phyloP scores from a whole-genome alignment of 2,113 vertebrate species.

The Machaerirhynchus nigripectus region DNA sequence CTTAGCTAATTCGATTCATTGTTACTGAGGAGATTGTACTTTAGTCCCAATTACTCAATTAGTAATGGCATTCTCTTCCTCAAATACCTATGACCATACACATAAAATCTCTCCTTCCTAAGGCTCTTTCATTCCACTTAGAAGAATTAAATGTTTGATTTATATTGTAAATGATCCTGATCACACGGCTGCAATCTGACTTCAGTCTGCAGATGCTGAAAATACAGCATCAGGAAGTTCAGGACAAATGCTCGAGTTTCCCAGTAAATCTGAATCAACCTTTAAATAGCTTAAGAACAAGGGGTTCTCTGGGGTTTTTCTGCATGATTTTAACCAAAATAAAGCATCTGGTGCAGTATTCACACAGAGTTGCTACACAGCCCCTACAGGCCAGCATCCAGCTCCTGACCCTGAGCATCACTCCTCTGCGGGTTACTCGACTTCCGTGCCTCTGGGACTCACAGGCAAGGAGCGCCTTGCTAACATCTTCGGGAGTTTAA shows the following conservation, averaged over 20 bases:
- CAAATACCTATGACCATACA: not conserved
- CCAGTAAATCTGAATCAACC: not conserved
- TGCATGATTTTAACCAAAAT: not conserved
- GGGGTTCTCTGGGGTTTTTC: not conserved
- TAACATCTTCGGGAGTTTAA: not conserved
- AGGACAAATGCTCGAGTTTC: not conserved
- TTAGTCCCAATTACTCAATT: not conserved
- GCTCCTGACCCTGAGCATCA: not conserved
- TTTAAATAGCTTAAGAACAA: not conserved
- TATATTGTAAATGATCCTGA: not conserved
- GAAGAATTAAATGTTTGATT: not conserved
- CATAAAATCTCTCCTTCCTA: not conserved
- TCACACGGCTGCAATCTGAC: not conserved
- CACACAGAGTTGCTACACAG: fast-evolving
- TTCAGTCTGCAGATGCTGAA: not conserved
- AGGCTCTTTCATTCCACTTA: not conserved
- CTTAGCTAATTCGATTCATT: not conserved
- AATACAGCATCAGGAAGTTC: not conserved
- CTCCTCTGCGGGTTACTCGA: fast-evolving
- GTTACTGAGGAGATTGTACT: not conserved
- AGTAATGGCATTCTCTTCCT: not conserved
- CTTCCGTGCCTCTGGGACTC: fast-evolving
- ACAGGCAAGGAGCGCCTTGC: fast-evolving
- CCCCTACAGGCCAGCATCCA: fast-evolving
- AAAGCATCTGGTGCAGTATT: not conserved